A percentile compares a stretch with the other conserved stretches of the same genome.
Evolutionary conservation across 2,113 vertebrate genomes (phyloP).

Genomic region (Grus americana): DNA sequence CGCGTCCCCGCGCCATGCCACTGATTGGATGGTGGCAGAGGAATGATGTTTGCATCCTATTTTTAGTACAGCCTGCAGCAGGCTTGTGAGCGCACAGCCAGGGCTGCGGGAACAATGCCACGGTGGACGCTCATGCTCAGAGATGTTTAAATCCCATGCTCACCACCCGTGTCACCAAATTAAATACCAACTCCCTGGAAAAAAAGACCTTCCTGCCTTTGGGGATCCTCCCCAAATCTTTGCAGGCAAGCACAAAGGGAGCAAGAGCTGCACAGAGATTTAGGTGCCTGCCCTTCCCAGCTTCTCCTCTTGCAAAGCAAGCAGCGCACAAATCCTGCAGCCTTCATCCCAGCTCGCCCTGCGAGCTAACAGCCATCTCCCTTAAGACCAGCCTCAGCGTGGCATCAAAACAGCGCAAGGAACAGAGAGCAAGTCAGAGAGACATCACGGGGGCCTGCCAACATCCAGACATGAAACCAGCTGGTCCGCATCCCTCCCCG

Average conservation of each 20-base stretch:
- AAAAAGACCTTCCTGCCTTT: background rate
- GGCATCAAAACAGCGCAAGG: background rate
- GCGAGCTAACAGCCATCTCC: background rate
- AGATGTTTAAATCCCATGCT: background rate
- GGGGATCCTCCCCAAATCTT: background rate
- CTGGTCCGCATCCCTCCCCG: fast-evolving
- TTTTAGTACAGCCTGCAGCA: conserved; percentile 63
- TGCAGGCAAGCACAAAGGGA: background rate
- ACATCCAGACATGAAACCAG: background rate
- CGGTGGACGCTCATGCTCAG: background rate
- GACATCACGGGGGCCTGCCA: background rate
- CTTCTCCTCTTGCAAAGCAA: background rate
- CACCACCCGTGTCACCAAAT: fast-evolving
- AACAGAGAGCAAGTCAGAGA: background rate
- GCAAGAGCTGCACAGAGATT: background rate
- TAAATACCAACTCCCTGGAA: background rate
- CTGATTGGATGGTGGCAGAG: background rate
- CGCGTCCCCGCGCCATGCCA: background rate
- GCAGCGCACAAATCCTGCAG: background rate
- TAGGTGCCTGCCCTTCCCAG: background rate
- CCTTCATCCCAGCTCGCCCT: background rate
- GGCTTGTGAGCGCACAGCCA: background rate
- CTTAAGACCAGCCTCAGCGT: background rate
- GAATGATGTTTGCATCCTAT: conserved; percentile 57
- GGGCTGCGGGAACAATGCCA: conserved; percentile 23